Percentiles rank a stretch among this genome's conserved stretches.
These are phyloP conservation scores for Empis livida DNA, from an alignment of 2,888 invertebrate genomes.

Conservation along the genomic window DNA sequence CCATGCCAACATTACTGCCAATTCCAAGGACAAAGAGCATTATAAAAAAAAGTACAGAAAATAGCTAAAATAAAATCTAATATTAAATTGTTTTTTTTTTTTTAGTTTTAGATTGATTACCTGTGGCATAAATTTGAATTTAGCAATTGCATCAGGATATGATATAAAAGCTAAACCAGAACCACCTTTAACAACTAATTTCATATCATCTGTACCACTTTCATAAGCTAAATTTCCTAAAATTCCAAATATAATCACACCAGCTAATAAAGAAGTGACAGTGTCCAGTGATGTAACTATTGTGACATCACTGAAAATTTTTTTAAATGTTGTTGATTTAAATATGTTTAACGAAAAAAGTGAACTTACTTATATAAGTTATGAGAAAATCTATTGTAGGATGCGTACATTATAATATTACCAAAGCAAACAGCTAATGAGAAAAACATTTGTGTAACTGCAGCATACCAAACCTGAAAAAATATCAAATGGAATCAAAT, in stretches of 20 bases:
- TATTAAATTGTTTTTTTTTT: background rate
- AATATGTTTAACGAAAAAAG: background rate
- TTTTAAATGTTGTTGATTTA: background rate
- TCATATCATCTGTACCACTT: constrained; percentile 43
- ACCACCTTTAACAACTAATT: constrained; percentile 54
- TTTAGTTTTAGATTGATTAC: constrained; percentile 19
- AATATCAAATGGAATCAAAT: background rate
- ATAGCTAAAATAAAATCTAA: constrained; percentile 25
- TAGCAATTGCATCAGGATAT: constrained; percentile 43
- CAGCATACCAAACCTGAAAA: constrained; percentile 47
- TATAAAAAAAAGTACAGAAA: constrained; percentile 42
- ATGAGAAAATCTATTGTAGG: constrained; percentile 47
- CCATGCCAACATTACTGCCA: constrained; percentile 39
- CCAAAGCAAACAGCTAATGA: constrained; percentile 50
- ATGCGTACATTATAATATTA: constrained; percentile 46
- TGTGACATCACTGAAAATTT: constrained; percentile 51
- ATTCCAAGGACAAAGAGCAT: constrained; percentile 43
- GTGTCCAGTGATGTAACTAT: constrained; percentile 73
- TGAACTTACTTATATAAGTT: constrained; percentile 40
- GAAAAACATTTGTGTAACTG: constrained; percentile 51
- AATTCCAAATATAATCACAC: constrained; percentile 71
- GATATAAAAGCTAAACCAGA: constrained; percentile 73
- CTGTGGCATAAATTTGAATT: constrained; percentile 40
- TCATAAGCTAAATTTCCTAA: constrained; percentile 66
- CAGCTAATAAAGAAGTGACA: constrained; percentile 68